Conservation (phyloP, 1,140 invertebrate species). For the Drosophila busckii region DNA sequence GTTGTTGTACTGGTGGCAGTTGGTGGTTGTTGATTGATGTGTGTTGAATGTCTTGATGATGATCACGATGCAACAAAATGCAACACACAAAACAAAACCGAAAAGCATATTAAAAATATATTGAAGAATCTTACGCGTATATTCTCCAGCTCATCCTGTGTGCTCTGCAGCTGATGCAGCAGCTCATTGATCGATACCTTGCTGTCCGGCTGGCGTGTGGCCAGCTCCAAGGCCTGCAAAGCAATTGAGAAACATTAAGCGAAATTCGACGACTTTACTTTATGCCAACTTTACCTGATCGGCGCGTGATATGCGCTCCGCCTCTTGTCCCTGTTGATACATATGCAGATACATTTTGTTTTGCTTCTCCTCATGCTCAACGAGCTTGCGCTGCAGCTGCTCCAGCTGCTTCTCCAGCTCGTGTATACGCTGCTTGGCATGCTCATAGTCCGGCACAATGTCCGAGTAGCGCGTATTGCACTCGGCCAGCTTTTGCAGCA, state of each 20-base stretch:
- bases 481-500: conserved; percentile 88
- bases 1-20: conserved; percentile 17
- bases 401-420: conserved; percentile 85
- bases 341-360: conserved; percentile 89
- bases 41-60: conserved; percentile 20
- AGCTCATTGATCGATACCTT: conserved; percentile 88
- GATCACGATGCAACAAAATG: conserved; percentile 78
- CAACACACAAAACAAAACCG: conserved; percentile 77
- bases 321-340: conserved; percentile 89
- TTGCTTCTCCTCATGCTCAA: conserved; percentile 87
- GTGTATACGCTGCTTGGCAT: conserved; percentile 83
- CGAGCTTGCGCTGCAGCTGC: conserved; percentile 83
- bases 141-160: conserved; percentile 90
- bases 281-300: conserved; percentile 80
- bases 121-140: conserved; percentile 85
- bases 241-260: conserved; percentile 11
- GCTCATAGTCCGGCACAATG: conserved; percentile 84
- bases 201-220: conserved; percentile 80
- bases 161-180: conserved; percentile 87
- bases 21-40: conserved; percentile 5
- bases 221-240: conserved; percentile 82
- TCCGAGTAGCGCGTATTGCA: conserved; percentile 87
- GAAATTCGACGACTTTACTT: too few species aligned
- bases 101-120: conserved; percentile 77
- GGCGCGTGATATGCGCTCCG: conserved; percentile 85